These are phyloP conservation scores for Palythoa heliodiscus DNA, from an alignment of 92 coral and sea anemone species.

Conservation along the genomic window DNA sequence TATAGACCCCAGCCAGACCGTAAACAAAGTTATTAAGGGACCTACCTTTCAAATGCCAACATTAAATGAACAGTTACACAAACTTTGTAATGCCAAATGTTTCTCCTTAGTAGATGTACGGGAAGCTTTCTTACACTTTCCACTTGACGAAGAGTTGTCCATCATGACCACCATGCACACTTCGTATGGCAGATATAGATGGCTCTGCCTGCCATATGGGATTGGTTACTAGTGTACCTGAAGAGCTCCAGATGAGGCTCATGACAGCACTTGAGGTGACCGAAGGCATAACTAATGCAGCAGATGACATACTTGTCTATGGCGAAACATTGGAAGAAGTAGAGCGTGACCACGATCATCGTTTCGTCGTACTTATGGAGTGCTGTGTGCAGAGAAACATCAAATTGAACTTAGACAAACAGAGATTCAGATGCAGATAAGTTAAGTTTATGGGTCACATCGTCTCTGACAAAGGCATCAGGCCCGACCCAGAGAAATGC, in stretches of 20 bases:
- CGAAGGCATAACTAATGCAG: slow-evolving; percentile 48
- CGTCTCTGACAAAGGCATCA: neutral
- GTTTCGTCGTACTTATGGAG: slow-evolving; percentile 46
- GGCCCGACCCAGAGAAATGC: neutral
- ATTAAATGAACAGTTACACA: slow-evolving; percentile 39
- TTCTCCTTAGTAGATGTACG: neutral
- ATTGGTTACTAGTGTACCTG: slow-evolving; percentile 66
- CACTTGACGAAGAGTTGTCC: neutral
- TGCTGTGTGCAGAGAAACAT: neutral
- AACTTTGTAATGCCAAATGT: neutral
- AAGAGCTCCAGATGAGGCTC: slow-evolving; percentile 57
- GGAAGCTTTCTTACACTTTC: neutral
- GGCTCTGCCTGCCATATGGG: slow-evolving; percentile 62
- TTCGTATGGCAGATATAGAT: slow-evolving; percentile 17
- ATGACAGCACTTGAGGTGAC: slow-evolving; percentile 41
- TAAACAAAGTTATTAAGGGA: slow-evolving; percentile 52
- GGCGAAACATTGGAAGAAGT: slow-evolving; percentile 54
- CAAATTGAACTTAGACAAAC: no score
- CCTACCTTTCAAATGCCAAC: slow-evolving; percentile 60
- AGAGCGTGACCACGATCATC: slow-evolving; percentile 58
- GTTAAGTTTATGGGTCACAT: neutral
- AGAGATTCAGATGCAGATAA: neutral
- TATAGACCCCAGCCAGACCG: slow-evolving; percentile 57
- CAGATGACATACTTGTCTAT: slow-evolving; percentile 60
- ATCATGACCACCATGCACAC: neutral